Conservation (phyloP, 2,888 invertebrate genomes). For the Drosophila robusta region DNA sequence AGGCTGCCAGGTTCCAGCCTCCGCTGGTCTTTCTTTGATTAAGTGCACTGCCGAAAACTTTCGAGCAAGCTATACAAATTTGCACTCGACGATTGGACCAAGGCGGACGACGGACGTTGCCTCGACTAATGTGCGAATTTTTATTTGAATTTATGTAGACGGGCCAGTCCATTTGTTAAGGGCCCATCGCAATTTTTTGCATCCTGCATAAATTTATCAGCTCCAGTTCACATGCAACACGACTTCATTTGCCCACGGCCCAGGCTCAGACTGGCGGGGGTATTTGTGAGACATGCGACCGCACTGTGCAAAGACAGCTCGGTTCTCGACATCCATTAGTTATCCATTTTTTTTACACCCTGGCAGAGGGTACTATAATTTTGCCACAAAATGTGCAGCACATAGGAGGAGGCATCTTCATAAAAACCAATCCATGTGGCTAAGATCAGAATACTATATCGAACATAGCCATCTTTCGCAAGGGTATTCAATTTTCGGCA, state of each 20-base stretch:
- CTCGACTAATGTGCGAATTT: conserved; percentile 67
- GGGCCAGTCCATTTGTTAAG: conserved; percentile 37
- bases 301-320: conserved; percentile 31
- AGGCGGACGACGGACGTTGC: conserved; percentile 8
- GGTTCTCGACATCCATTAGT: conserved; percentile 61
- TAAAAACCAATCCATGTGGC: too few relatives aligned
- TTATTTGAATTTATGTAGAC: conserved; percentile 66
- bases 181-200: conserved; percentile 30
- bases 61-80: conserved; percentile 65
- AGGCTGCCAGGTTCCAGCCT: background rate
- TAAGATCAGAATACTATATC: too few relatives aligned
- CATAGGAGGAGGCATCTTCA: too few relatives aligned
- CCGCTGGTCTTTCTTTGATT: conserved; percentile 51
- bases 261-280: too few relatives aligned
- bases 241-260: conserved; percentile 23
- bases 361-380: background rate
- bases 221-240: conserved; percentile 33
- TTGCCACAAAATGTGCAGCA: too few relatives aligned
- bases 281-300: conserved; percentile 15
- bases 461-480: too few relatives aligned
- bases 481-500: conserved; percentile 1
- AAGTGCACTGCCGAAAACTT: conserved; percentile 69
- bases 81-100: conserved; percentile 37
- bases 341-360: conserved; percentile 10
- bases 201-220: conserved; percentile 48